A percentile compares a stretch with the other conserved stretches of the same genome.
These are phyloP conservation scores for Stegastes partitus DNA, from an alignment of 2,113 vertebrate species.

Conservation along the genomic window DNA sequence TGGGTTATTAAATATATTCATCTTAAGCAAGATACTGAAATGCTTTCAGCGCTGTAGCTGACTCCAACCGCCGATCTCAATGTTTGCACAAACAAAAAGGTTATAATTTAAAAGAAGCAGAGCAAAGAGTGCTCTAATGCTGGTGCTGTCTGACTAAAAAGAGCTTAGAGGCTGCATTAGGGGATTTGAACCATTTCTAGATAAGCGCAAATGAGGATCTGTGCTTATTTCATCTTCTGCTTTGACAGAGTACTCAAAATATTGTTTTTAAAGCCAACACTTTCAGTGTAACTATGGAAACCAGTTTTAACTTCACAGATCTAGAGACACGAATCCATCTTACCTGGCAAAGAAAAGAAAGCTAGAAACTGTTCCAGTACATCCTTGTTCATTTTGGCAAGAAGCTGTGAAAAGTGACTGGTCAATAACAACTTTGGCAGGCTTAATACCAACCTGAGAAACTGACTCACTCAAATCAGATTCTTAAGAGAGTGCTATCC, in stretches of 20 bases:
- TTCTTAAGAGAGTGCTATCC: background rate
- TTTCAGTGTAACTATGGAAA: conserved; percentile 26
- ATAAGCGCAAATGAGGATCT: conserved; percentile 28
- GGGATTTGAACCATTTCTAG: background rate
- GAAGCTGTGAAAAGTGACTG: conserved; percentile 6
- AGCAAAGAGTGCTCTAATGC: background rate
- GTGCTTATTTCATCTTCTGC: background rate
- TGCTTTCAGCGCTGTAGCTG: conserved; percentile 4
- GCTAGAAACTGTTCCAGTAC: conserved; percentile 3
- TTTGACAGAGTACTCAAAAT: background rate
- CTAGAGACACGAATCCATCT: background rate
- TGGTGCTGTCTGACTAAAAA: background rate
- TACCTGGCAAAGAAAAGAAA: conserved; percentile 18
- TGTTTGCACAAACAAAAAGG: conserved; percentile 7
- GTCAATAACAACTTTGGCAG: conserved; percentile 2
- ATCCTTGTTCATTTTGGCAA: conserved; percentile 1
- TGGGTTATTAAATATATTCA: background rate
- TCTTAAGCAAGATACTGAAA: background rate
- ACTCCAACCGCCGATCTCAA: conserved; percentile 5
- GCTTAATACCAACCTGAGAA: conserved; percentile 34
- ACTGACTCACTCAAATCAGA: conserved; percentile 17
- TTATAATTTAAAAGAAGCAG: background rate
- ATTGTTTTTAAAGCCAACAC: conserved; percentile 8
- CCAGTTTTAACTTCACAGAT: conserved; percentile 25
- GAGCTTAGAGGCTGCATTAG: background rate